Evolutionary conservation across 1,140 invertebrate species (phyloP).

Genomic region (Bombus pascuorum): DNA sequence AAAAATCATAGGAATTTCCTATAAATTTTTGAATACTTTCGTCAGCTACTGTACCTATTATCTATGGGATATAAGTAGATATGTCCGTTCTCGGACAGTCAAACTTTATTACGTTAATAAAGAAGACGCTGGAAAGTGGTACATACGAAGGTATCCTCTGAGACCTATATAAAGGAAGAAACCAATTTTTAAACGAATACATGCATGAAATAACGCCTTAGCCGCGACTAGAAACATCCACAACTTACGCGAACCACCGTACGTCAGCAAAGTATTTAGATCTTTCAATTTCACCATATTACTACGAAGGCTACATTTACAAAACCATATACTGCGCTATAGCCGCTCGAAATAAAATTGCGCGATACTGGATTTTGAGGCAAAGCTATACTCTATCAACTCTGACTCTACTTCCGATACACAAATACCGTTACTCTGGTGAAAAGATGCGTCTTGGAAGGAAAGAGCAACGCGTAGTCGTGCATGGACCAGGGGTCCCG

Average conservation of each 20-base stretch:
- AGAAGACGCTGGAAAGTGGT: background rate
- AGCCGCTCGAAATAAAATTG: background rate
- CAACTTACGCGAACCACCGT: no score
- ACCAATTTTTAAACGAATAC: no score
- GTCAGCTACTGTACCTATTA: background rate
- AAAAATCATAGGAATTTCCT: no score
- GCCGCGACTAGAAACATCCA: no score
- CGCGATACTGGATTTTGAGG: background rate
- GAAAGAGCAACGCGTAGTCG: slow-evolving; percentile 38
- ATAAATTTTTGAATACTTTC: background rate
- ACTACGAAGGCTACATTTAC: background rate
- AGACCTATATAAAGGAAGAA: no score
- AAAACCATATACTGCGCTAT: background rate
- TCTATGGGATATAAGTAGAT: background rate
- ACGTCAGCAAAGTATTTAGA: no score
- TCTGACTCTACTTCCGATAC: no score
- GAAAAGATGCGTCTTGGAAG: slow-evolving; percentile 1
- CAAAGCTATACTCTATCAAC: no score
- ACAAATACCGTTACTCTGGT: background rate
- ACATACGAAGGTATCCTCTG: no score
- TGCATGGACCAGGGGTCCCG: slow-evolving; percentile 46
- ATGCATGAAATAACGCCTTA: no score
- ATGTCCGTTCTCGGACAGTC: background rate
- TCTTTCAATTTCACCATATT: background rate
- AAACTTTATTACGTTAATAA: background rate